Percentiles rank a stretch among this genome's conserved stretches.
Evolutionary conservation across 2,888 invertebrate genomes (phyloP).

Genomic region (Eupithecia subfuscata): DNA sequence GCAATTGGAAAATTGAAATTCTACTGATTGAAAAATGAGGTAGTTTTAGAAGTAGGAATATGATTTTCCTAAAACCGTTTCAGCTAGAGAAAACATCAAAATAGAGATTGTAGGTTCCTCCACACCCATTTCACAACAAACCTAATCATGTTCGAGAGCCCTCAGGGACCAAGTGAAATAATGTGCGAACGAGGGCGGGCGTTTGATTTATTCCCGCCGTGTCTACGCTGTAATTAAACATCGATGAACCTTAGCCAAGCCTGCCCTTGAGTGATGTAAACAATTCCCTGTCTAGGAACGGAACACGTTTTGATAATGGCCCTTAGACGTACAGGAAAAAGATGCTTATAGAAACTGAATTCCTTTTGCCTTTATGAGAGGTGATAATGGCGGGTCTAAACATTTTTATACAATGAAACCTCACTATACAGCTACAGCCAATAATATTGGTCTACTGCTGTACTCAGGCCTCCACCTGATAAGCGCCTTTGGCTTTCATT

Average conservation of each 20-base stretch:
- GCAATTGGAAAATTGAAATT: too few species aligned
- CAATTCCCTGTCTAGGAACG: neutral
- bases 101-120: constrained; percentile 1
- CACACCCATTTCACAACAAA: neutral
- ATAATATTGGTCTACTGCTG: too few species aligned
- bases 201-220: constrained; percentile 65
- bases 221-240: constrained; percentile 61
- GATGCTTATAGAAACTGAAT: neutral
- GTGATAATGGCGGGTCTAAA: too few species aligned
- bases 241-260: constrained; percentile 35
- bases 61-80: neutral
- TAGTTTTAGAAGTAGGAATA: neutral
- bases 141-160: constrained; percentile 41
- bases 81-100: neutral
- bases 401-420: too few species aligned
- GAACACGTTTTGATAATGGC: neutral
- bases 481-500: too few species aligned
- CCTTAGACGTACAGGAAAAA: neutral
- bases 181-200: constrained; percentile 58
- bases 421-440: too few species aligned
- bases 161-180: constrained; percentile 60
- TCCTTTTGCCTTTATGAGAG: too few species aligned
- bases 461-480: too few species aligned
- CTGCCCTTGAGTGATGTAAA: constrained; percentile 4
- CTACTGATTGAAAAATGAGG: too few species aligned